A percentile compares a stretch with the other conserved stretches of the same genome.
Conservation (phyloP, 2,797 vertebrate genomes). For the Pangasius sanitwongsei region DNA sequence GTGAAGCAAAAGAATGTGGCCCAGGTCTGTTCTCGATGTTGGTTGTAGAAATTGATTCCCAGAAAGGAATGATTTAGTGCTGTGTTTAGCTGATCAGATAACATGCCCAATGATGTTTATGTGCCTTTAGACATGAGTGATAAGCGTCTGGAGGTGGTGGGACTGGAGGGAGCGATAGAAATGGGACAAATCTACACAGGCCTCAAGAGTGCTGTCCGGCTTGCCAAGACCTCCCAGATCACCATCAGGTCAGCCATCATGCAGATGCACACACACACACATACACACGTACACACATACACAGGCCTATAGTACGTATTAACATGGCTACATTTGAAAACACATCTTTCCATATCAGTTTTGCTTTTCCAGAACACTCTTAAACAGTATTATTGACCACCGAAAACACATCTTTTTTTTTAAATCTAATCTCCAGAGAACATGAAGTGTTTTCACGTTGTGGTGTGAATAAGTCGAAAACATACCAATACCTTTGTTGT, state of each 20-base stretch:
- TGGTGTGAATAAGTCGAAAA: neutral
- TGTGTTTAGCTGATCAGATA: neutral
- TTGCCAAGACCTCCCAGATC: conserved; percentile 88
- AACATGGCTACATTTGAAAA: neutral
- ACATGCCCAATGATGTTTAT: neutral
- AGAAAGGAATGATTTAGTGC: neutral
- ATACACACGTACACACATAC: neutral
- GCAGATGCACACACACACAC: neutral
- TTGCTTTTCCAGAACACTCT: neutral
- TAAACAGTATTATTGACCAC: neutral
- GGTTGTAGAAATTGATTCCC: neutral
- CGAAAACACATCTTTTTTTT: neutral
- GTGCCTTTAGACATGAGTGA: conserved; percentile 82
- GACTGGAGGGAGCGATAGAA: conserved; percentile 87
- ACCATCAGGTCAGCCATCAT: conserved; percentile 79
- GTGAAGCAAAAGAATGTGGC: neutral
- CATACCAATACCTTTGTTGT: neutral
- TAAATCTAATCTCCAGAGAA: neutral
- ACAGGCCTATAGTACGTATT: neutral
- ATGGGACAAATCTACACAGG: conserved; percentile 96
- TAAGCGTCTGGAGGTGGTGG: conserved; percentile 87
- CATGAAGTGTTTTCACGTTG: neutral
- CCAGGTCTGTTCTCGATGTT: neutral
- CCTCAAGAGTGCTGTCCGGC: conserved; percentile 86
- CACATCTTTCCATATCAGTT: neutral